A percentile compares a stretch with the other conserved stretches of the same genome.
phyloP scores from a whole-genome alignment of 2,113 vertebrate genomes.

The Seriola rivoliana region DNA sequence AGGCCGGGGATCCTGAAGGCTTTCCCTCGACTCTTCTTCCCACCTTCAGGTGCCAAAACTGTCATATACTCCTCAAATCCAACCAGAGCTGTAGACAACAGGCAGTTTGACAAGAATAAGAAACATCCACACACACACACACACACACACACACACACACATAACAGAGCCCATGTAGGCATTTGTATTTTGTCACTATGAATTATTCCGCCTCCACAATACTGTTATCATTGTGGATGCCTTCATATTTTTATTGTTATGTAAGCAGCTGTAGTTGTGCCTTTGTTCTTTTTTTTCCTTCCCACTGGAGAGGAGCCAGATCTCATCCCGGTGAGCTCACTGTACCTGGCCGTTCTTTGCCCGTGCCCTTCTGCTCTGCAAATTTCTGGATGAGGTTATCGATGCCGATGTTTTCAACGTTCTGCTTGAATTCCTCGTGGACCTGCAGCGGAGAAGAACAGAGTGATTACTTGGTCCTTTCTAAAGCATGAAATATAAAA shows the following conservation, averaged over 20 bases:
- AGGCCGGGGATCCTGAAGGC: constrained; percentile 94
- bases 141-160: background rate
- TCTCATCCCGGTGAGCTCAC: background rate
- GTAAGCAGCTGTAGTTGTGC: constrained; percentile 6
- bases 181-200: background rate
- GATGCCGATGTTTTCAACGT: constrained; percentile 94
- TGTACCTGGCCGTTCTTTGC: constrained; percentile 91
- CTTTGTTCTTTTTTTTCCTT: constrained; percentile 19
- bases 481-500: background rate
- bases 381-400: constrained; percentile 92
- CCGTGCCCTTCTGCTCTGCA: constrained; percentile 92
- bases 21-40: constrained; percentile 90
- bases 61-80: constrained; percentile 90
- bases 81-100: constrained; percentile 82
- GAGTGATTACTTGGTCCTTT: background rate
- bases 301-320: background rate
- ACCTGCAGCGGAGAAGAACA: constrained; percentile 83
- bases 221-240: background rate
- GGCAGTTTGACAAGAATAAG: background rate
- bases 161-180: background rate
- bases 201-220: constrained; percentile 12
- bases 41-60: constrained; percentile 81
- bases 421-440: constrained; percentile 97
- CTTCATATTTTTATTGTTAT: background rate
- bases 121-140: background rate